phyloP scores from a whole-genome alignment of 2,113 vertebrate genomes.

The Gavialis gangeticus region DNA sequence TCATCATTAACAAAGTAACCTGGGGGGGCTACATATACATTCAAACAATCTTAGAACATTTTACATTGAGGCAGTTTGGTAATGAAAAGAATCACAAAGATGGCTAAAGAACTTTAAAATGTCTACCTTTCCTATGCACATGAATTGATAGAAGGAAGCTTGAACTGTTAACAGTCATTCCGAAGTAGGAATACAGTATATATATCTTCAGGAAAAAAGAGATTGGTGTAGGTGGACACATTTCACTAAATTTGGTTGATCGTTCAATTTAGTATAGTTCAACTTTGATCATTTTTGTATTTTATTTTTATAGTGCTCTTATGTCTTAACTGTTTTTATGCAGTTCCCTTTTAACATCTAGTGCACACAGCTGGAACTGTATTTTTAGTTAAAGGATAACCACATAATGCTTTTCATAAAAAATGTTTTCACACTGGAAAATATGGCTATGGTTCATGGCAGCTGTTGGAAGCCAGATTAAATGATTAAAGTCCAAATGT shows the following conservation, averaged over 20 bases:
- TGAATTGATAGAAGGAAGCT: background rate
- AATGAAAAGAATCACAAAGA: background rate
- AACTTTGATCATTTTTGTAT: background rate
- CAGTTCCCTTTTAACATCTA: background rate
- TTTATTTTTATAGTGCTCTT: background rate
- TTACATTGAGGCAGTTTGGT: background rate
- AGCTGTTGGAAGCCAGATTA: background rate
- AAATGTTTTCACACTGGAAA: background rate
- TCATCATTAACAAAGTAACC: background rate
- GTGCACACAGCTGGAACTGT: too few species aligned
- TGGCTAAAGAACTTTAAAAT: background rate
- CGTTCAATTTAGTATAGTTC: too few species aligned
- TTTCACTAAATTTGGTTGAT: background rate
- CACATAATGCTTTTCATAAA: background rate
- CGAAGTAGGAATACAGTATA: background rate
- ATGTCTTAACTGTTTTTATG: background rate
- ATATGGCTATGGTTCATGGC: background rate
- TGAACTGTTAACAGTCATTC: background rate
- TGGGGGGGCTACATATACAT: background rate
- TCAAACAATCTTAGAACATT: background rate
- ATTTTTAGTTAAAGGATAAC: background rate
- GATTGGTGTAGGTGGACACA: accelerated
- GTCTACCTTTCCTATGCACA: background rate
- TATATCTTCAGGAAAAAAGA: background rate
- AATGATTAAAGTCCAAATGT: background rate